Base-by-base conservation (phyloP, 2,113 vertebrate genomes). In the Pimephales promelas region DNA sequence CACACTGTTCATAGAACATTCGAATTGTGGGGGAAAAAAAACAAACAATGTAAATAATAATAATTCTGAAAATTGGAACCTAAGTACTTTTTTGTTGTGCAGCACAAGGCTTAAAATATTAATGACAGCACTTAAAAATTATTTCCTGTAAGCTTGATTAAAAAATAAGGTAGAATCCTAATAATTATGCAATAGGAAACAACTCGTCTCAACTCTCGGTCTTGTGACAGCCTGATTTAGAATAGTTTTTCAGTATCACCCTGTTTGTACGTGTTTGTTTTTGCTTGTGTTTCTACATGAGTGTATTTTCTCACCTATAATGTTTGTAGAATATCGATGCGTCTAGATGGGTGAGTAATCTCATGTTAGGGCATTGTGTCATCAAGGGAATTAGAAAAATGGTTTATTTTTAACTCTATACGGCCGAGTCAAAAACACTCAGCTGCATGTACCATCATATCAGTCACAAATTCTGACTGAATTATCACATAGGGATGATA, bases 121-220 rank as follows among this genome's bases (percentile, higher is more conserved):
- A 68, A 40, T 24, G 20, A 43, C 22, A 70, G 0, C 10, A 70
- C 7, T 34, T 16, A 28, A 64, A 62, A 62, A 62, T 28, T 8
- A 20, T 20, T 36, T 68, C 64, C 4, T 68, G 9, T 22, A 11
- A 22, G 20, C 34, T 40, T 11, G 40, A 45, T 45, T 71, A 71
- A 22, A 24, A 70, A 70, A 43, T 36, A 70, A 43, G 20, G 16
- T 66, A 22, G 36, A 71, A 24, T 24, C 11, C 68, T 24, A 71
- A 45, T 71, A 45, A 71, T 43, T 24, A 43, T 71, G 68, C 68
- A 43, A 71, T 47, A 75, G 47, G 54, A 68, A 75, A 45, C 8
- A 54, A 22, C 3, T 18, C 11, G 6, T 75, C 47, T 75, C 4
- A 31, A 31, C 47, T 49, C 31, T 40, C 1, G 0, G 5, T 59